Conservation (phyloP, 2,113 vertebrate species). For the Eira barbara region DNA sequence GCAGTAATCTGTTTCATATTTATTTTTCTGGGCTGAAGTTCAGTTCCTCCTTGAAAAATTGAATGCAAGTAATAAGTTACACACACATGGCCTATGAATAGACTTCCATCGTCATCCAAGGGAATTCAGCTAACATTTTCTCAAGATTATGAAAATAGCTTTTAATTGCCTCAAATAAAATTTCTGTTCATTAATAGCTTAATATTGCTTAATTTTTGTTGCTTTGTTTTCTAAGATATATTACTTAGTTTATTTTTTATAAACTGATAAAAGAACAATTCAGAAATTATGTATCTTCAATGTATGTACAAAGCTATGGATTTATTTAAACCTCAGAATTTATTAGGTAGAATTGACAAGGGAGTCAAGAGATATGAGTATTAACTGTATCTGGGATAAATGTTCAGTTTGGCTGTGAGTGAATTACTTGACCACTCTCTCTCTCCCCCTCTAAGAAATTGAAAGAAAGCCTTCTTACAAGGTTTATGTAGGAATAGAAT, state of each 20-base stretch:
- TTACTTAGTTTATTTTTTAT: not conserved
- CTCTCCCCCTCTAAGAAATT: not conserved
- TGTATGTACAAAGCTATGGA: not conserved
- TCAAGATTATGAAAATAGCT: not conserved
- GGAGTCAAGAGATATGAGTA: too few species aligned
- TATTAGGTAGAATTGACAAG: not conserved
- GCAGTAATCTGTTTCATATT: conserved; percentile 26
- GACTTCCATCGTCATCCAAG: not conserved
- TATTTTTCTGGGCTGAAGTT: conserved; percentile 21
- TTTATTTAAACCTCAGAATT: not conserved
- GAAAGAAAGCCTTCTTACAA: not conserved
- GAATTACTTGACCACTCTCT: not conserved
- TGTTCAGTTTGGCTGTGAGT: not conserved
- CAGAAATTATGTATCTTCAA: not conserved
- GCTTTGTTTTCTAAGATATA: conserved; percentile 20
- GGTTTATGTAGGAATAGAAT: not conserved
- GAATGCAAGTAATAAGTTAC: not conserved
- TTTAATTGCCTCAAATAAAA: not conserved
- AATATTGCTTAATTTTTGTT: not conserved
- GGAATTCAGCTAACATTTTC: not conserved
- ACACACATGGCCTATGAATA: not conserved
- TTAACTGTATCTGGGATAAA: not conserved
- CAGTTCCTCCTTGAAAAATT: not conserved
- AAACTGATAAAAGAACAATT: not conserved
- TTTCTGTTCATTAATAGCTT: not conserved